Conservation (phyloP, 2,797 vertebrate species). For the Chiroxiphia lanceolata region DNA sequence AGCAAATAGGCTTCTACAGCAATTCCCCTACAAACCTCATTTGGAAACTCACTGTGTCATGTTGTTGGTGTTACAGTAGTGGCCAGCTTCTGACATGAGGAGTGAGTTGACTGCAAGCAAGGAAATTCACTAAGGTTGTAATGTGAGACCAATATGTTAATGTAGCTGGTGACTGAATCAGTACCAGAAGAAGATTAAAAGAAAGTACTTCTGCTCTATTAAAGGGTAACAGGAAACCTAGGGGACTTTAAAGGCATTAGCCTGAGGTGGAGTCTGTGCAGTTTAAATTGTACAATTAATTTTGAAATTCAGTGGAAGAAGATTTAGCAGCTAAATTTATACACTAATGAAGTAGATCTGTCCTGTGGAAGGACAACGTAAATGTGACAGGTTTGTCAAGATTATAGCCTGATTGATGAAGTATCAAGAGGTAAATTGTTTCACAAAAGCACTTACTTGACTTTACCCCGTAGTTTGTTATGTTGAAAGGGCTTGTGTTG, state of each 20-base stretch:
- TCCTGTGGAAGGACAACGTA: neutral
- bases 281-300: slow-evolving; percentile 17
- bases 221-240: slow-evolving; percentile 20
- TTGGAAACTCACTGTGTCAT: neutral
- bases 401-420: neutral
- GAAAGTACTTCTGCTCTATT: slow-evolving; percentile 21
- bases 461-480: neutral
- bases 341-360: neutral
- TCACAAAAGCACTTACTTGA: neutral
- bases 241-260: slow-evolving; percentile 35
- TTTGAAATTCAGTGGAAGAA: neutral
- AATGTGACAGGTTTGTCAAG: neutral
- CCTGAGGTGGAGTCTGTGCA: neutral
- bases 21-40: neutral
- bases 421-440: neutral
- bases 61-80: neutral
- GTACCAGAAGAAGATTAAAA: slow-evolving; percentile 24
- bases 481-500: neutral
- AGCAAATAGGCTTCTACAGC: neutral
- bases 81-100: neutral
- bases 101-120: neutral
- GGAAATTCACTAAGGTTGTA: neutral
- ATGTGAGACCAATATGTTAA: neutral
- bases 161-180: slow-evolving; percentile 42
- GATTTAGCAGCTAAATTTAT: neutral